Conservation (phyloP, 2,113 vertebrate species). For the Tonatia bakeri region DNA sequence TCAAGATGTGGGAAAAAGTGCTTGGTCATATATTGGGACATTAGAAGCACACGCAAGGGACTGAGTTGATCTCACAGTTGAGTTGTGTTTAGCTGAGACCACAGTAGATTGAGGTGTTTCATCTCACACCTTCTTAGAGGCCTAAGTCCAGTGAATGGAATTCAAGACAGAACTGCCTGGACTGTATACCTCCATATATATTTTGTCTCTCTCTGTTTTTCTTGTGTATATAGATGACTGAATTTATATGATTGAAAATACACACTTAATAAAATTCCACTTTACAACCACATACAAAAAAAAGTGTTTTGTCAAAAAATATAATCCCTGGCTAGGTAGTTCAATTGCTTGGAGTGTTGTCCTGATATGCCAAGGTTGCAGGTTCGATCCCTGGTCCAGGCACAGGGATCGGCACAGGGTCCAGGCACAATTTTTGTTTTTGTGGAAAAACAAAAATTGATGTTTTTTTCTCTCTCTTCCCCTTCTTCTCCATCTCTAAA, state of each 20-base stretch:
- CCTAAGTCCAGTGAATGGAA: background rate
- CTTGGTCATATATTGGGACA: background rate
- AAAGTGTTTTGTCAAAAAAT: background rate
- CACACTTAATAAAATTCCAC: background rate
- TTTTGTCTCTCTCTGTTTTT: background rate
- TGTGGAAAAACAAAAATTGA: too few relatives aligned
- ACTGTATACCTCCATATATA: background rate
- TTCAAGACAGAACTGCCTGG: background rate
- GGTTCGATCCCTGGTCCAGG: too few relatives aligned
- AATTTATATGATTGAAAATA: background rate
- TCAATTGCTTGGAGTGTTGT: too few relatives aligned
- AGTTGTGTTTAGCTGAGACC: background rate
- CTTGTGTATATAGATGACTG: background rate
- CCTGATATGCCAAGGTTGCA: too few relatives aligned
- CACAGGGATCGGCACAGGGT: too few relatives aligned
- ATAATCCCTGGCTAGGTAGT: too few relatives aligned
- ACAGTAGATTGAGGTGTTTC: background rate
- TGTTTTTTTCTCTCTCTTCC: too few relatives aligned
- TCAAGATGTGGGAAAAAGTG: background rate
- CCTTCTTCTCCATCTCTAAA: too few relatives aligned
- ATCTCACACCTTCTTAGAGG: background rate
- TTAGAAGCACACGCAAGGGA: background rate
- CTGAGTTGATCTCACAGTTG: background rate
- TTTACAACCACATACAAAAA: background rate
- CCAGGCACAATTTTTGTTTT: too few relatives aligned